phyloP scores from a whole-genome alignment of 2,797 vertebrate species.

The Alectoris magna region DNA sequence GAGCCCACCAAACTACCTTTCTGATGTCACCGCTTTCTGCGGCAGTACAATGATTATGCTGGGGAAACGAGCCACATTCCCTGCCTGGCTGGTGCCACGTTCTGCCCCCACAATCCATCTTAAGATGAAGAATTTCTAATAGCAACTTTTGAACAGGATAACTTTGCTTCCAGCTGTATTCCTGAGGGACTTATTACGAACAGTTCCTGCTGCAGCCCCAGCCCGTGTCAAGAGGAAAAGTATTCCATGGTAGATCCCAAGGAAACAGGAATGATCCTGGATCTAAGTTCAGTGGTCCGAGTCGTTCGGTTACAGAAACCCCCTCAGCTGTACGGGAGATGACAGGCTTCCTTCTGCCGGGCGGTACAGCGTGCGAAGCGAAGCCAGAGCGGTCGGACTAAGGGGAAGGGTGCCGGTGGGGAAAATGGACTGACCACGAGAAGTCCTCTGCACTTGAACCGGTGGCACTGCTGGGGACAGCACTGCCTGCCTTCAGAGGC shows the following conservation, averaged over 20 bases:
- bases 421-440: background rate
- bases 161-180: background rate
- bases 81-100: background rate
- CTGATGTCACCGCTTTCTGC: background rate
- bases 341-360: background rate
- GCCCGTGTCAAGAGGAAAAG: background rate
- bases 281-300: background rate
- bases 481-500: background rate
- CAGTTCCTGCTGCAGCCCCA: background rate
- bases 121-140: slow-evolving; percentile 27
- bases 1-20: background rate
- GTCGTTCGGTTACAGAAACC: background rate
- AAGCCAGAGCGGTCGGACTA: background rate
- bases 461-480: background rate
- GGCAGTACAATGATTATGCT: background rate
- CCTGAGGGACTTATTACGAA: slow-evolving; percentile 7
- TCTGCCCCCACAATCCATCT: background rate
- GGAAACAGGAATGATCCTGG: background rate
- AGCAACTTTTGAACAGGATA: background rate
- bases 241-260: background rate
- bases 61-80: background rate
- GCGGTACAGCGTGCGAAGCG: background rate
- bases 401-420: background rate
- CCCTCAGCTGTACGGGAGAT: background rate
- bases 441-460: background rate